Conservation (phyloP, 2,113 vertebrate genomes). For the Ifrita kowaldi region DNA sequence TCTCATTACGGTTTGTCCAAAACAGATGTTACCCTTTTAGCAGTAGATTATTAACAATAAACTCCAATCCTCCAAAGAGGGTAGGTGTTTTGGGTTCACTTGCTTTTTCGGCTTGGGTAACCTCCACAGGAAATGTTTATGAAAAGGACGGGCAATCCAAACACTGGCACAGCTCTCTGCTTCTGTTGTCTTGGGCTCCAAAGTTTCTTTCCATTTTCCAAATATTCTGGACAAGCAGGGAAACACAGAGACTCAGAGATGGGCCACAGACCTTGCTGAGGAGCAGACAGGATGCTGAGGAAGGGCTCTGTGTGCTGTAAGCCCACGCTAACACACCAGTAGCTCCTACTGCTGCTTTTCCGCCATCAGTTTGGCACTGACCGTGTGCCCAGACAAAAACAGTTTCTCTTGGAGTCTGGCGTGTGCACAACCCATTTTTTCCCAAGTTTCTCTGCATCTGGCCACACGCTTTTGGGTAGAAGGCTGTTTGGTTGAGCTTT, state of each 20-base stretch:
- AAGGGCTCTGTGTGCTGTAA: neutral
- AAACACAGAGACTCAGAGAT: neutral
- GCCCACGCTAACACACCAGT: fast-evolving
- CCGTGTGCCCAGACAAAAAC: neutral
- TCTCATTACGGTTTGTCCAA: constrained; percentile 78
- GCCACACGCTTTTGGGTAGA: neutral
- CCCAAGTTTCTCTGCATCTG: neutral
- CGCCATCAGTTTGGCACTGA: neutral
- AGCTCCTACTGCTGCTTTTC: neutral
- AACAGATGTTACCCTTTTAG: constrained; percentile 79
- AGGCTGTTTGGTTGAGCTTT: neutral
- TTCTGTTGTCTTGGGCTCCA: neutral
- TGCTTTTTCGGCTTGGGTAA: constrained; percentile 31
- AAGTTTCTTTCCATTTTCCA: neutral
- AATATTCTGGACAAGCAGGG: neutral
- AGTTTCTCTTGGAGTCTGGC: neutral
- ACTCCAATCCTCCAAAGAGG: constrained; percentile 64
- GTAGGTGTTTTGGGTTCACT: constrained; percentile 28
- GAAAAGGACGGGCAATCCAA: neutral
- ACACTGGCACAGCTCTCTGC: neutral
- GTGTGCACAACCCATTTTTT: neutral
- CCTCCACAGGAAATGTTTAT: constrained; percentile 6
- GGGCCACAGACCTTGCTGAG: neutral
- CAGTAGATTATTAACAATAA: constrained; percentile 74
- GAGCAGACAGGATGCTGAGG: neutral